Base-by-base conservation (phyloP, 2,888 invertebrate species). In the Noctuana brunneofusca region DNA sequence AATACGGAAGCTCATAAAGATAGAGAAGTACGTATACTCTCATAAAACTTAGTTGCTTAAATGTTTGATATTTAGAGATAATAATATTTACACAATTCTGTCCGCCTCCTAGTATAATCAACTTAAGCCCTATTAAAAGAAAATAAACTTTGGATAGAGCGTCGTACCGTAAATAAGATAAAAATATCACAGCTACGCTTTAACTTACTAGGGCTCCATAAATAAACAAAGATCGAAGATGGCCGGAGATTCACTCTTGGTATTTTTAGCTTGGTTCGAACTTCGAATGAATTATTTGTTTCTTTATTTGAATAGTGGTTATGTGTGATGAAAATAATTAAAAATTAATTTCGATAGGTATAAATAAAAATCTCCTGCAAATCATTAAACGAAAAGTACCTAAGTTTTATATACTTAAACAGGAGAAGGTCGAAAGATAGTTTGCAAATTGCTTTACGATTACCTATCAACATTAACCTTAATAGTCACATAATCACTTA, bases 191-290 rank as follows among this genome's bases (percentile, higher is more conserved):
- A 55, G 62, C 60, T 52, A 46, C 41, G 9, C 32, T 43, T 50
- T 65, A 67, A 69, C 68, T 68, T 64, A 71, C 58, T 63, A 69
- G 64, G 58, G 56, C 54, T 67, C 67, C 64, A 35, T 69, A 69
- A 69, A 70, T 68, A 71, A 71, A 70, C 66, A 68, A 56, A 62
- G 58, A 30, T 41, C 9, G 35, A 22, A 27, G 20, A 58, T 38
- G 35, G 54, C 24, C 52, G 41, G 18, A 24, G 27, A 20, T 18
- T 35, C n/a, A n/a, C n/a, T 16, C n/a, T 14, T 9, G 20, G 12
- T 20, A 14, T 30, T 52, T 41, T 58, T n/a, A 16, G 16, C 22
- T 49, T 46, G 46, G 12, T 22, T 46, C 6, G 22, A 46, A 20
- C 5, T n/a, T n/a, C n/a, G n/a, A n/a, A n/a, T n/a, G n/a, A 41